phyloP scores from a whole-genome alignment of 2,113 vertebrate genomes.

The Uria lomvia region DNA sequence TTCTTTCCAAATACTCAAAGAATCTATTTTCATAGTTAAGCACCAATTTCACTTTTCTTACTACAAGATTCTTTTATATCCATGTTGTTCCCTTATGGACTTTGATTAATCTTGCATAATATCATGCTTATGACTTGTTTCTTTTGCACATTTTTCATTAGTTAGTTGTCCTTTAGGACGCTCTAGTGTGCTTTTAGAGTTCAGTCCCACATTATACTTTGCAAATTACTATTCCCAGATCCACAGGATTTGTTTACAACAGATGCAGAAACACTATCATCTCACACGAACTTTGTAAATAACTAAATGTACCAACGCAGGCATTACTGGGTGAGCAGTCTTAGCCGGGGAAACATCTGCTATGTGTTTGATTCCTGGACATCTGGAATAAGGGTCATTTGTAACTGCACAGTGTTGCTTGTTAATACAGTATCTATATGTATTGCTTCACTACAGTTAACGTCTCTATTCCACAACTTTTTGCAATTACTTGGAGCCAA shows the following conservation, averaged over 20 bases:
- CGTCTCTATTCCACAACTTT: neutral
- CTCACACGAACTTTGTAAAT: neutral
- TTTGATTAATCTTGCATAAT: neutral
- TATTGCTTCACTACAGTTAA: neutral
- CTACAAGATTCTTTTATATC: neutral
- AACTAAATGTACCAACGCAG: neutral
- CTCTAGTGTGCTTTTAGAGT: neutral
- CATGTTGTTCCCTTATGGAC: neutral
- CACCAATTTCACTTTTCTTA: neutral
- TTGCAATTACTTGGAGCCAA: neutral
- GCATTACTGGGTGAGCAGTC: neutral
- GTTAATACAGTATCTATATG: neutral
- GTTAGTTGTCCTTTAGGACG: neutral
- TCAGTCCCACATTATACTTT: neutral
- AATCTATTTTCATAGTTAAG: neutral
- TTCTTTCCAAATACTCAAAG: neutral
- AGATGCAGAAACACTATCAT: neutral
- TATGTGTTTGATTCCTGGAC: neutral
- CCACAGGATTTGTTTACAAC: neutral
- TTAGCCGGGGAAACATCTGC: neutral
- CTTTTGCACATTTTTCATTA: neutral
- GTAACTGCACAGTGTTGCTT: neutral
- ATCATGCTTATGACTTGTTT: neutral
- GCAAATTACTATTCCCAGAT: neutral
- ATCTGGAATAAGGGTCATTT: neutral